These are phyloP conservation scores for Pheosia tremula DNA, from an alignment of 2,888 invertebrate species.

Conservation along the genomic window DNA sequence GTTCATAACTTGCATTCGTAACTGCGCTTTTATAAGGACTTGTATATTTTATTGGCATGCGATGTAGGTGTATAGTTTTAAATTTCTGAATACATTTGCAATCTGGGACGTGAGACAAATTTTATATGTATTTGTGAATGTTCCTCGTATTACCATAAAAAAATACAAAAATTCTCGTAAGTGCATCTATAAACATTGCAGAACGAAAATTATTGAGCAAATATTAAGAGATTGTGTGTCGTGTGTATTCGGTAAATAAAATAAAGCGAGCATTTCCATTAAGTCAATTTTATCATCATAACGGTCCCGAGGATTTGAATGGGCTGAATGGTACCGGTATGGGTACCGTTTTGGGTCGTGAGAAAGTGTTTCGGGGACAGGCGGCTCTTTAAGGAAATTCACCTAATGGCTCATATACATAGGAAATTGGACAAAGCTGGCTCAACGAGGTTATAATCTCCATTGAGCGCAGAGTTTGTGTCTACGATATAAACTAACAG, in stretches of 20 bases:
- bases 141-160: not conserved
- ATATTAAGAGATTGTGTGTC: slow-evolving; percentile 12
- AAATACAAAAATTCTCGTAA: not conserved
- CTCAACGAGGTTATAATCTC: not conserved
- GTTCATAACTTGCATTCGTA: slow-evolving; percentile 21
- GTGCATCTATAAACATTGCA: not conserved
- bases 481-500: slow-evolving; percentile 3
- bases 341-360: slow-evolving; percentile 20
- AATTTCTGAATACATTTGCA: not conserved
- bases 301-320: slow-evolving; percentile 31
- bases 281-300: slow-evolving; percentile 32
- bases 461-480: not conserved
- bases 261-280: slow-evolving; percentile 21
- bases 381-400: slow-evolving; percentile 22
- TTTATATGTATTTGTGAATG: not conserved
- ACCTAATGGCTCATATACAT: slow-evolving; percentile 20
- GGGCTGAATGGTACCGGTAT: slow-evolving; percentile 14
- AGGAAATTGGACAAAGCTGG: slow-evolving; percentile 20
- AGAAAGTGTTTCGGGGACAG: slow-evolving; percentile 17
- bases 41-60: not conserved
- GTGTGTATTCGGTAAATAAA: slow-evolving; percentile 10
- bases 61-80: not conserved
- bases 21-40: not conserved
- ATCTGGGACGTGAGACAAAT: slow-evolving; percentile 1
- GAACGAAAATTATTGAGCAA: slow-evolving; percentile 1